Evolutionary conservation across 2,797 vertebrate species (phyloP).

Genomic region (Chelonia mydas): DNA sequence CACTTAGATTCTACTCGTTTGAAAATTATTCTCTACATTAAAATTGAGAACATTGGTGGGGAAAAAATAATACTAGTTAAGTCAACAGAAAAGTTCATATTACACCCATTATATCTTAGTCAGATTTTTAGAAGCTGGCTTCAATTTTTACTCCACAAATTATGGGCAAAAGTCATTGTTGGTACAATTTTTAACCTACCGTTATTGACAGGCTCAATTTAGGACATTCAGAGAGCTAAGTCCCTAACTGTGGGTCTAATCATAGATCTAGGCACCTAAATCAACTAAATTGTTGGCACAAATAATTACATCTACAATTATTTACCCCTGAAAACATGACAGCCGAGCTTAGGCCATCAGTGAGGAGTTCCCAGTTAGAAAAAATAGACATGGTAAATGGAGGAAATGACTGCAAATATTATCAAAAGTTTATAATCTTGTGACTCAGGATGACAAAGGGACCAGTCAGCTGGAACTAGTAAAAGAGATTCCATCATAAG

Average conservation of each 20-base stretch:
- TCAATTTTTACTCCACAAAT: not conserved
- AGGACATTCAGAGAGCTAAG: not conserved
- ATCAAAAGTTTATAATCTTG: not conserved
- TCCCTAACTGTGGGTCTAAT: fast-evolving
- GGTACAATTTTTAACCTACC: not conserved
- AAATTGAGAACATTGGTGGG: not conserved
- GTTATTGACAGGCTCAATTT: not conserved
- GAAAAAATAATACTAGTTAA: fast-evolving
- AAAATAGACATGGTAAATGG: not conserved
- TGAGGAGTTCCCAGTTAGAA: not conserved
- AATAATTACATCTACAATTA: not conserved
- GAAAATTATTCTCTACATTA: not conserved
- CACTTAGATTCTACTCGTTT: too few relatives aligned
- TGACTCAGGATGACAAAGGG: not conserved
- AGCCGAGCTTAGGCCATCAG: not conserved
- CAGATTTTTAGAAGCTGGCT: not conserved
- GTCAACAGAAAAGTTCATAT: not conserved
- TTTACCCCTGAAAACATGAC: not conserved
- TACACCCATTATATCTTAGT: not conserved
- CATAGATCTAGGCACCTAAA: not conserved
- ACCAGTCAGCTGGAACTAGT: not conserved
- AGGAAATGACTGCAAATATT: not conserved
- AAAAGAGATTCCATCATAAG: not conserved
- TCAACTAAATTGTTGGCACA: not conserved
- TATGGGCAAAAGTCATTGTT: not conserved